phyloP scores from a whole-genome alignment of 2,113 vertebrate species.

The Melozone crissalis region DNA sequence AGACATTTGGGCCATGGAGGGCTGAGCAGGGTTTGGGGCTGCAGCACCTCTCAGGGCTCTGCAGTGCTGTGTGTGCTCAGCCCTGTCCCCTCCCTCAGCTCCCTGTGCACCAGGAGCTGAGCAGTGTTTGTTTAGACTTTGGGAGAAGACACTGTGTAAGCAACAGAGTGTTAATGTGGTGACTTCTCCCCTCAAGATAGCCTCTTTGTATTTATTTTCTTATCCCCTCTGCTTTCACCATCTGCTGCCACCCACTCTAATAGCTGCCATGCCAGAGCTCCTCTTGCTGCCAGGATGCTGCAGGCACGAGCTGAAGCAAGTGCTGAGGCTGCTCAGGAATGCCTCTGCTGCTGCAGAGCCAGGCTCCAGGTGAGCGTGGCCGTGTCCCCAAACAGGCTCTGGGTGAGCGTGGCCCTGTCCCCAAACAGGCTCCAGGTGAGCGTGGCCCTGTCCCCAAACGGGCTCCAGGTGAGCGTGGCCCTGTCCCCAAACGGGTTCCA shows the following conservation, averaged over 20 bases:
- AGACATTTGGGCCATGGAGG: accelerated
- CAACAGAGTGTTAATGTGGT: constrained; percentile 49
- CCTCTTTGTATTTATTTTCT: constrained; percentile 69
- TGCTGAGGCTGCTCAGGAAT: not conserved
- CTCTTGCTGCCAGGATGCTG: constrained; percentile 23
- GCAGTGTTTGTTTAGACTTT: constrained; percentile 53
- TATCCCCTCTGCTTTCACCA: constrained; percentile 62
- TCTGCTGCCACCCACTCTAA: constrained; percentile 67
- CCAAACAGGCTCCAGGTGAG: no score
- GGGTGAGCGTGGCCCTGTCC: no score
- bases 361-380: not conserved
- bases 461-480: not conserved
- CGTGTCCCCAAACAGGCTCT: no score
- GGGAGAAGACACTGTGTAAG: constrained; percentile 26
- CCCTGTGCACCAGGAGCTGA: not conserved
- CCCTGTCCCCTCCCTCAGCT: accelerated
- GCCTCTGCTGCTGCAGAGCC: not conserved
- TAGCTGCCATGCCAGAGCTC: constrained; percentile 51
- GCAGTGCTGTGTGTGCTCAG: not conserved
- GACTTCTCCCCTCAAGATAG: constrained; percentile 61
- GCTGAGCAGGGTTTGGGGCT: not conserved
- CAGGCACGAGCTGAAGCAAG: not conserved
- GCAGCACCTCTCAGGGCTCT: not conserved
- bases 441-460: no score
- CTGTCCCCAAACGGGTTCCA: not conserved